Conservation (phyloP, 2,797 vertebrate species). For the Calcarius lapponicus region DNA sequence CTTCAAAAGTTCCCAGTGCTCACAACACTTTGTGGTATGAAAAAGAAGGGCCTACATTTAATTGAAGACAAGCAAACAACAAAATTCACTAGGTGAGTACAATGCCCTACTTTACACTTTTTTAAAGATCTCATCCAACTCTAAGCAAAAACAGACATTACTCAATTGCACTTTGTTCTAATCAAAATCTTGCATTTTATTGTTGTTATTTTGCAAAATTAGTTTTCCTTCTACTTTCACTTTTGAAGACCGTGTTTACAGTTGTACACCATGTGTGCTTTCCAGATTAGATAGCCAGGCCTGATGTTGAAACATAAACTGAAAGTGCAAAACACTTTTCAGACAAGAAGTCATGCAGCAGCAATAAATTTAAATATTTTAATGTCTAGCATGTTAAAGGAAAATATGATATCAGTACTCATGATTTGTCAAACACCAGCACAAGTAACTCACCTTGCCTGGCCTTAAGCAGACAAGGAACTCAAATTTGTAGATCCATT, state of each 20-base stretch:
- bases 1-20: not conserved
- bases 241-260: not conserved
- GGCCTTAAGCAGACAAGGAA: not conserved
- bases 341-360: not conserved
- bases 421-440: not conserved
- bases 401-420: not conserved
- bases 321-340: not conserved
- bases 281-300: not conserved
- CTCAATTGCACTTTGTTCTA: not conserved
- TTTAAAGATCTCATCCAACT: not conserved
- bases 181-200: not conserved
- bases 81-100: not conserved
- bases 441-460: not conserved
- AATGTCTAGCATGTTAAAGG: not conserved
- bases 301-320: not conserved
- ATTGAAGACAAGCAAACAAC: not conserved
- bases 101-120: not conserved
- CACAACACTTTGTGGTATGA: not conserved
- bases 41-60: not conserved
- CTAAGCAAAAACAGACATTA: not conserved
- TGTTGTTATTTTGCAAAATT: not conserved
- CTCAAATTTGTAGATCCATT: not conserved
- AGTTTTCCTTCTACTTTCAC: slow-evolving; percentile 2
- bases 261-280: not conserved
- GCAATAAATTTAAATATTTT: not conserved